Evolutionary conservation across 2,888 invertebrate species (phyloP), one percentile per base, ranked within the genome.

Genomic region (Sinopyrophorus schimmeli): DNA sequence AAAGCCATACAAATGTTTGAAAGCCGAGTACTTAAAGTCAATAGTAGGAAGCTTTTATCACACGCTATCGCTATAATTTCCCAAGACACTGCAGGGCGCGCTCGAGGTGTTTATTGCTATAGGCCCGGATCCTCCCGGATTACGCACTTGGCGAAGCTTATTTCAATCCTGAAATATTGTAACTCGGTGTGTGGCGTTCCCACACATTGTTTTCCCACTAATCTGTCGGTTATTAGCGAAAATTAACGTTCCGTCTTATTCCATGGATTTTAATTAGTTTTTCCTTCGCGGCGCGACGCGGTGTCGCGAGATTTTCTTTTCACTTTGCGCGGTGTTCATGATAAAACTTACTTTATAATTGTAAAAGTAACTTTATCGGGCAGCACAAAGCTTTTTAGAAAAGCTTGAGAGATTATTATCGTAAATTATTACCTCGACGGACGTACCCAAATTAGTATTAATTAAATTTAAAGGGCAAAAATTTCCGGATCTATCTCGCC

Each of bases 341-440:
- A 50, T 50, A 46, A 50, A 50, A 46, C 39, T 34, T 46, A 50
- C 44, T 46, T 50, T 46, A 46, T 50, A 50, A 50, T 50, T 50
- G 40, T 46, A 17, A 30, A 28, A 50, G 44, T 44, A 40, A 46
- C 40, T 46, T 50, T 44, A 50, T 50, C 50, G 23, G 39, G 31
- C 38, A 50, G 30, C 44, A 28, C n/a, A 44, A 40, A 44, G 43
- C 44, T 35, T 40, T 39, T 28, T 20, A 39, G 38, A 50, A 39
- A 49, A 44, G 44, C 35, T 40, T 30, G 23, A 40, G 21, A 50
- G 50, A 46, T 46, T 39, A 44, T 41, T 50, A 50, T 46, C 50
- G 32, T 50, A 50, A 50, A 41, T 46, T 50, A 50, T 50, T 44
- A 46, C 50, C 40, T 44, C 43, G 38, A 35, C 39, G 40, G 46